A percentile compares a stretch with the other conserved stretches of the same genome.
These are phyloP conservation scores for Columba janthina DNA, from an alignment of 2,113 vertebrate genomes.

Conservation along the genomic window DNA sequence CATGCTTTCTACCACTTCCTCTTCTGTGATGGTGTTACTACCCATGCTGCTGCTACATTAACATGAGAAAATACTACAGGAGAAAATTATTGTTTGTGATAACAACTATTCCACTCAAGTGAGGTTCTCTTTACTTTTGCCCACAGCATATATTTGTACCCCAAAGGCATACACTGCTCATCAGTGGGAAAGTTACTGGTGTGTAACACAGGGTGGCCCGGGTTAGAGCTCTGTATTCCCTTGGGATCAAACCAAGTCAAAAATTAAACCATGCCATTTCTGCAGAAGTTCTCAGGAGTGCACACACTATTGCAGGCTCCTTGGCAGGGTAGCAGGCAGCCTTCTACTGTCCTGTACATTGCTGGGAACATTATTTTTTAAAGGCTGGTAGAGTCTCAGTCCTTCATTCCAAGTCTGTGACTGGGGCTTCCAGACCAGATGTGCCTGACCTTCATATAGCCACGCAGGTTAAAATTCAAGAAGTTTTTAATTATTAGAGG, in stretches of 20 bases:
- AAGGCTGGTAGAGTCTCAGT: not conserved
- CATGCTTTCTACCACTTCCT: not conserved
- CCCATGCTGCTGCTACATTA: not conserved
- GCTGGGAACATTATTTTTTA: not conserved
- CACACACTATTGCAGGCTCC: not conserved
- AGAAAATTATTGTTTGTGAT: not conserved
- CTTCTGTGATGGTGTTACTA: not conserved
- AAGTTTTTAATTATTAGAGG: not conserved
- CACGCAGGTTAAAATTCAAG: not conserved
- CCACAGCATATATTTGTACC: not conserved
- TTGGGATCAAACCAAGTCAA: not conserved
- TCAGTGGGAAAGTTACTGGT: not conserved
- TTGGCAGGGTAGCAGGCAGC: not conserved
- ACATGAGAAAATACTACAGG: not conserved
- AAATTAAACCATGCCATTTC: not conserved
- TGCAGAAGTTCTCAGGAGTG: slow-evolving; percentile 4
- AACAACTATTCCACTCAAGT: not conserved
- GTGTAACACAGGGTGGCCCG: not conserved
- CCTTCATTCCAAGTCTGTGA: not conserved
- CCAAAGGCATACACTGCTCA: not conserved
- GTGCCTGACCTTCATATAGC: not conserved
- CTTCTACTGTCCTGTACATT: not conserved
- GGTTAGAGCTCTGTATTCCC: not conserved
- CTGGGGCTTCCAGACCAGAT: not conserved
- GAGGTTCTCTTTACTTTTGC: not conserved